These are phyloP conservation scores for Gavia stellata DNA, from an alignment of 2,113 vertebrate genomes.

Conservation along the genomic window DNA sequence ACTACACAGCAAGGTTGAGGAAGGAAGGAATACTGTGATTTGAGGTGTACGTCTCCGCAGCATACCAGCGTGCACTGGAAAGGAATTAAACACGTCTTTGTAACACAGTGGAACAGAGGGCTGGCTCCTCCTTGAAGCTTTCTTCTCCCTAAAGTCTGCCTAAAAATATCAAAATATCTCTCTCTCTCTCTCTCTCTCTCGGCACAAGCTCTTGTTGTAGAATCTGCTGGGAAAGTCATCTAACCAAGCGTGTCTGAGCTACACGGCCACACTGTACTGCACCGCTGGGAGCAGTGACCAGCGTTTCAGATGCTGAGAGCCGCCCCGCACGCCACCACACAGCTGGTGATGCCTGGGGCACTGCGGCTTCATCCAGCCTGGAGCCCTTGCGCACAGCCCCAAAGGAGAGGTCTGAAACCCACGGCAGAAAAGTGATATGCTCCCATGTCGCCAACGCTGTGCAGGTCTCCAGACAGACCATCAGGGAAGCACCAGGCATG, in stretches of 20 bases:
- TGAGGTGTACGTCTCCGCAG: background rate
- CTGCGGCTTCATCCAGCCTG: fast-evolving
- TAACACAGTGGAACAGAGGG: background rate
- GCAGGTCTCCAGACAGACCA: background rate
- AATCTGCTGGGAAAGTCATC: background rate
- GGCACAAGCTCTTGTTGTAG: background rate
- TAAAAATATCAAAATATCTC: background rate
- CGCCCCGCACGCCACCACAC: fast-evolving
- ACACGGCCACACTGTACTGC: fast-evolving
- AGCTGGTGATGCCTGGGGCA: background rate
- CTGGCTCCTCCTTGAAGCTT: background rate
- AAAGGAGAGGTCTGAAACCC: background rate
- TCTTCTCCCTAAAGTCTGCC: background rate
- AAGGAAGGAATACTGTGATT: background rate
- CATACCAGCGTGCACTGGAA: no score
- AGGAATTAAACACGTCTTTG: background rate
- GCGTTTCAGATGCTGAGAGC: fast-evolving
- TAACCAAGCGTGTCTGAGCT: background rate
- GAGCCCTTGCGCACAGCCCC: fast-evolving
- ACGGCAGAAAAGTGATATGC: background rate
- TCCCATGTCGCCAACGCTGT: fast-evolving
- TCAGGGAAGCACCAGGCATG: background rate
- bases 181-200: background rate
- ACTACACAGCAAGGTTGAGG: background rate
- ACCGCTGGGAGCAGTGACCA: background rate